These are phyloP conservation scores for Incurvaria masculella DNA, from an alignment of 2,888 invertebrate genomes.

Conservation along the genomic window DNA sequence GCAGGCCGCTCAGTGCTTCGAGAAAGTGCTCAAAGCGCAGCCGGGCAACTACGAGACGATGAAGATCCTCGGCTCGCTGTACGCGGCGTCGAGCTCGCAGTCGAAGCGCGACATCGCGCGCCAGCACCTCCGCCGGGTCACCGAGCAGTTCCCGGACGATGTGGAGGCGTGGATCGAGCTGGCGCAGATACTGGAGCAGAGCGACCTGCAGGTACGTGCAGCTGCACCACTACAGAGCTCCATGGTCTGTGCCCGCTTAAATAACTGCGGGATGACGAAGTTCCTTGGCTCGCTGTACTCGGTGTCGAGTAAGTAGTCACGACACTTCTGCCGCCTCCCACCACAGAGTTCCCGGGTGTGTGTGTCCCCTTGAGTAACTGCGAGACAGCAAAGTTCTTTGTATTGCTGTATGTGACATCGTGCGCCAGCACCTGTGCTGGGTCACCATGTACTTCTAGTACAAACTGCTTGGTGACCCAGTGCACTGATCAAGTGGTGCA, in stretches of 20 bases:
- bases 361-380: too few relatives aligned
- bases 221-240: too few relatives aligned
- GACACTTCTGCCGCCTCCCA: too few relatives aligned
- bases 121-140: constrained; percentile 90
- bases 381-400: too few relatives aligned
- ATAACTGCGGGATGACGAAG: constrained; percentile 99
- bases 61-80: constrained; percentile 97
- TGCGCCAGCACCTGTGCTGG: constrained; percentile 91
- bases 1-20: constrained; percentile 96
- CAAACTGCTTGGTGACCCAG: too few relatives aligned
- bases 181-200: constrained; percentile 96
- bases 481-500: too few relatives aligned
- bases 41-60: constrained; percentile 99
- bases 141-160: constrained; percentile 96
- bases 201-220: constrained; percentile 69
- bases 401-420: too few relatives aligned
- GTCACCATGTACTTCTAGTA: constrained; percentile 96
- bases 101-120: constrained; percentile 91
- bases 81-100: constrained; percentile 87
- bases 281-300: constrained; percentile 97
- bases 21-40: constrained; percentile 95
- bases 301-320: constrained; percentile 83
- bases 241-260: too few relatives aligned
- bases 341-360: too few relatives aligned
- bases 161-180: constrained; percentile 99